Percentiles rank a stretch among this genome's conserved stretches.
Conservation (phyloP, 2,113 vertebrate genomes). For the Crotalus viridis region DNA sequence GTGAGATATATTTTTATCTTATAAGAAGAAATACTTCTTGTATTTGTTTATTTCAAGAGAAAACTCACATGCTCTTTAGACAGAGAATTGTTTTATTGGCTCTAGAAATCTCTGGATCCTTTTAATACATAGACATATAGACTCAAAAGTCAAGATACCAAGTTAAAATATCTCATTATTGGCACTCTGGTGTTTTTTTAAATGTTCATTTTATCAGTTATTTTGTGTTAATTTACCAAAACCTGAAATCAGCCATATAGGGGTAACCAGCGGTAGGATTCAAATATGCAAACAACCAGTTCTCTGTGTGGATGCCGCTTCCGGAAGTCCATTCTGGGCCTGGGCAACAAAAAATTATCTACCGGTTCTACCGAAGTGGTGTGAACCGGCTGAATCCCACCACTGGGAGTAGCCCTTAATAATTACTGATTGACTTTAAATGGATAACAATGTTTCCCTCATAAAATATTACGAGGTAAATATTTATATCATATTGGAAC, state of each 20-base stretch:
- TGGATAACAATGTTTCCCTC: neutral
- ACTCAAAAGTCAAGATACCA: neutral
- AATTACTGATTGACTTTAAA: neutral
- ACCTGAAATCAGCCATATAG: neutral
- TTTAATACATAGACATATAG: neutral
- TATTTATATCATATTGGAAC: neutral
- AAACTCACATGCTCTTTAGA: neutral
- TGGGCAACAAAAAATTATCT: too few relatives aligned
- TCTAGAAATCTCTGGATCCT: neutral
- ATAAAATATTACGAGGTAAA: neutral
- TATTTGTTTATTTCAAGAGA: slow-evolving; percentile 20
- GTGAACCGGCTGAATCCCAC: too few relatives aligned
- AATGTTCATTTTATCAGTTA: neutral
- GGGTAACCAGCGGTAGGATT: too few relatives aligned
- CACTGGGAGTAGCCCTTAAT: neutral
- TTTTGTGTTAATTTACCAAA: neutral
- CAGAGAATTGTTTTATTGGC: neutral
- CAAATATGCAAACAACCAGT: too few relatives aligned
- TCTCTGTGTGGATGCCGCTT: too few relatives aligned
- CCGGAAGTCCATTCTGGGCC: too few relatives aligned
- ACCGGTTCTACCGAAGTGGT: too few relatives aligned
- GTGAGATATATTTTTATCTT: neutral
- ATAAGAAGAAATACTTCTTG: neutral
- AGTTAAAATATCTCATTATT: neutral
- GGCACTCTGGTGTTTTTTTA: neutral